Conservation (phyloP, 1,140 invertebrate genomes). For the Agrypnia vestita region DNA sequence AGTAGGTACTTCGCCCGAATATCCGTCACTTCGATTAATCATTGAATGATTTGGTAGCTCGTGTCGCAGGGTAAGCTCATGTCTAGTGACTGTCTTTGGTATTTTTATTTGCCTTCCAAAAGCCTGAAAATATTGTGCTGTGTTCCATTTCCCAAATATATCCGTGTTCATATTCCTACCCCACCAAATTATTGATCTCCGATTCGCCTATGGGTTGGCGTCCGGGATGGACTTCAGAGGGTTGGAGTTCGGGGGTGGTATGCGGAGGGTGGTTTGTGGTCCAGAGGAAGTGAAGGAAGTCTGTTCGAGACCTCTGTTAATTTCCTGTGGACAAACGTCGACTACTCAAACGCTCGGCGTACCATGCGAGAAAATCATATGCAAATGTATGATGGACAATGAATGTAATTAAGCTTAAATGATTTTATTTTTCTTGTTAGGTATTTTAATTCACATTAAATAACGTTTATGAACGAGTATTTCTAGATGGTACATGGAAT, state of each 20-base stretch:
- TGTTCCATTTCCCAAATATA: conserved; percentile 13
- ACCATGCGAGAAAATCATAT: no score
- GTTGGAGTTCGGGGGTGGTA: background rate
- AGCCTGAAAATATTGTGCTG: background rate
- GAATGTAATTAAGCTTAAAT: no score
- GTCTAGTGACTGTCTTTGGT: no score
- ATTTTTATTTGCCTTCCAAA: no score
- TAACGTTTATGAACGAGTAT: no score
- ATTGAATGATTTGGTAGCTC: no score
- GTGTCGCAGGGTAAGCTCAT: no score
- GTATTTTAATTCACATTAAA: no score
- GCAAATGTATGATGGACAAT: background rate
- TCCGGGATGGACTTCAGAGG: conserved; percentile 2
- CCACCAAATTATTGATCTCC: conserved; percentile 25
- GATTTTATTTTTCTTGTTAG: no score
- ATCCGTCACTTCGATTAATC: no score
- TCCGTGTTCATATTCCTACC: background rate
- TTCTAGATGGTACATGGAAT: no score
- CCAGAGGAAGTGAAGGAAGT: conserved; percentile 20
- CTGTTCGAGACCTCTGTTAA: conserved; percentile 35
- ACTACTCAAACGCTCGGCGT: background rate
- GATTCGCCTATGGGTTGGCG: conserved; percentile 21
- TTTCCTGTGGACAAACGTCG: conserved; percentile 36
- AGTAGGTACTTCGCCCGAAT: no score
- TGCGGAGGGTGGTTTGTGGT: conserved; percentile 7